These are phyloP conservation scores for Rhyacichthys aspro DNA, from an alignment of 2,797 vertebrate genomes.

Conservation along the genomic window DNA sequence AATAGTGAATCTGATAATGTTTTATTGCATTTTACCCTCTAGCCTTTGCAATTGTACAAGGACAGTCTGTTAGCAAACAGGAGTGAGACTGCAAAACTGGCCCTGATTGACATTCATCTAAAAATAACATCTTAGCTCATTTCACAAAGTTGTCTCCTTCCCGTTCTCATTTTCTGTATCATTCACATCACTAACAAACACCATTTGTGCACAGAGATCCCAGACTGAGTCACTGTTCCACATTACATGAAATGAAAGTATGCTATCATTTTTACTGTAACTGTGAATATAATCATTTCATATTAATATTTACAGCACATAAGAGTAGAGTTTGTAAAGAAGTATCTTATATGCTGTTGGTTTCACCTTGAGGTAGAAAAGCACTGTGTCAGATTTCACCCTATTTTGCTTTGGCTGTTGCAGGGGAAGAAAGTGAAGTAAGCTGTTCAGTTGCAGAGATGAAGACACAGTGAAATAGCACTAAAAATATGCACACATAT, in stretches of 20 bases:
- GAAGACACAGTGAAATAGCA: conserved; percentile 7
- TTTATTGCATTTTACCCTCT: too few relatives aligned
- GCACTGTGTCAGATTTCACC: conserved; percentile 42
- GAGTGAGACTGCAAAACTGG: conserved; percentile 3
- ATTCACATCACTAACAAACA: conserved; percentile 34
- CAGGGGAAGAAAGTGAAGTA: conserved; percentile 10
- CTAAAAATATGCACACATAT: too few relatives aligned
- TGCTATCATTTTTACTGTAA: neutral
- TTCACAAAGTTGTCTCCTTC: conserved; percentile 26
- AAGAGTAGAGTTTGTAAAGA: neutral
- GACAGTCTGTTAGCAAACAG: conserved; percentile 3
- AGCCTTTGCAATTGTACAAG: conserved; percentile 1
- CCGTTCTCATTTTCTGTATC: conserved; percentile 25
- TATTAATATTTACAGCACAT: too few relatives aligned
- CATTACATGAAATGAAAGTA: conserved; percentile 8
- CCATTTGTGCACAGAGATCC: conserved; percentile 14
- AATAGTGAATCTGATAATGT: neutral
- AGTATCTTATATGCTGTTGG: neutral
- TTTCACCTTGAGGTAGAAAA: conserved; percentile 10
- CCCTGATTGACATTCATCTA: conserved; percentile 29
- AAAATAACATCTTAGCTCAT: conserved; percentile 48
- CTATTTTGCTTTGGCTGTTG: conserved; percentile 35
- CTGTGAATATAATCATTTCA: too few relatives aligned
- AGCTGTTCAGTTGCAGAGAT: conserved; percentile 8
- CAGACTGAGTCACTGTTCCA: neutral